phyloP scores from a whole-genome alignment of 2,113 vertebrate species.

The Pelobates fuscus region DNA sequence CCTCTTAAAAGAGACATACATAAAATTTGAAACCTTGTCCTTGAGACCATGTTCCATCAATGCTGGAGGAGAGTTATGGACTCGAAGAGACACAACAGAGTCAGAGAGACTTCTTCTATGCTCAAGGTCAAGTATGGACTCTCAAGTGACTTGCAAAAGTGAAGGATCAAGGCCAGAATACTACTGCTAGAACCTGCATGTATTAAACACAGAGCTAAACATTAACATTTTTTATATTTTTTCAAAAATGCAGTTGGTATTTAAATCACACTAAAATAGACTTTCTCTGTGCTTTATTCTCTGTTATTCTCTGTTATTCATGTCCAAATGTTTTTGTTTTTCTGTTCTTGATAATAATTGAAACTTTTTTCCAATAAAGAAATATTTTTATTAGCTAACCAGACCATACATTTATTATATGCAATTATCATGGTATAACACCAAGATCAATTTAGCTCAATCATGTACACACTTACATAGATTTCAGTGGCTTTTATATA shows the following conservation, averaged over 20 bases:
- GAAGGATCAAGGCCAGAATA: conserved; percentile 80
- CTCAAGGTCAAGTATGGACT: conserved; percentile 86
- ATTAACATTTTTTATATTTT: neutral
- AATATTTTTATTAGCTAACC: too few relatives aligned
- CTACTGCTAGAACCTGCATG: conserved; percentile 70
- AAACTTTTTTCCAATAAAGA: neutral
- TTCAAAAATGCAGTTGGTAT: neutral
- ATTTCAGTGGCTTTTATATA: too few relatives aligned
- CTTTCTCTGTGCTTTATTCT: neutral
- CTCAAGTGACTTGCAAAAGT: conserved; percentile 85
- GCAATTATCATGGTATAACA: too few relatives aligned
- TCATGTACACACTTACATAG: too few relatives aligned
- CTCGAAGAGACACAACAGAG: conserved; percentile 76
- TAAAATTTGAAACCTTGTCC: conserved; percentile 90
- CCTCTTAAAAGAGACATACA: conserved; percentile 87
- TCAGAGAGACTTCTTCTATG: conserved; percentile 87
- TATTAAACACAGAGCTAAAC: neutral
- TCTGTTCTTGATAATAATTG: neutral
- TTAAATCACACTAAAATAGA: neutral
- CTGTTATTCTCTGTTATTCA: neutral
- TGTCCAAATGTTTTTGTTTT: neutral
- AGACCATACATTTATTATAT: too few relatives aligned
- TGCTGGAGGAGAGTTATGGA: conserved; percentile 81
- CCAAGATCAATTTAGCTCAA: too few relatives aligned
- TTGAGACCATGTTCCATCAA: conserved; percentile 76